Evolutionary conservation across 2,888 invertebrate species (phyloP), one percentile per base, ranked within the genome.

Genomic region (Zygothrica quintamaculata): DNA sequence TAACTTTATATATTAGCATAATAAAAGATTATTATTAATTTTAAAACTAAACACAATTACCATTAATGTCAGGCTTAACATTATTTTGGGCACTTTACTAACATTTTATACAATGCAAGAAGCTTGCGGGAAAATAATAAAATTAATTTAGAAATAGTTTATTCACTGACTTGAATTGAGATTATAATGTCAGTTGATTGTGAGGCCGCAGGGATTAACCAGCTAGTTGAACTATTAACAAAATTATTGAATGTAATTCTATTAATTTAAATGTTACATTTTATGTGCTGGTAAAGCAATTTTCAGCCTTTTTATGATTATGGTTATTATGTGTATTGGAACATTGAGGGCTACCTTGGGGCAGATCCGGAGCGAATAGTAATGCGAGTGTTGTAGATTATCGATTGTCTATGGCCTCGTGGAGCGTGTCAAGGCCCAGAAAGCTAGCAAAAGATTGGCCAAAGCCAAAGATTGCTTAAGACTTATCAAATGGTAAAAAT

Each of bases 261-360:
- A 84, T 84, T 81, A 67, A 69, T 64, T 65, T 68, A 72, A 80
- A 80, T 78, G 67, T 58, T 59, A 52, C 56, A 65, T 65, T 77
- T 78, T 52, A 84, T 75, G 40, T 58, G 59, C 53, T 52, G 57
- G 46, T 44, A 59, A 65, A 64, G 33, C 37, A 46, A 53, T 62
- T 59, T 53, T 33, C 48, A 36, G 39, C 16, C 52, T 65, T 50
- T 59, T 67, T 50, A 37, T 58, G 42, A 81, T 66, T 57, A 55
- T 33, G 34, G 46, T 57, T 57, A 65, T 44, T 37, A 43, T n/a
- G 15, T 1, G 9, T 39, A 40, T 13, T 16, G 48, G 26, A 31
- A 26, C 36, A 31, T 43, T 52, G 44, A 44, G 58, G 39, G 59
- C 51, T 33, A 42, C 58, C 50, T 48, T 44, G 37, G 33, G 50